Evolutionary conservation across 2,113 vertebrate species (phyloP).

Genomic region (Ciconia stormi): DNA sequence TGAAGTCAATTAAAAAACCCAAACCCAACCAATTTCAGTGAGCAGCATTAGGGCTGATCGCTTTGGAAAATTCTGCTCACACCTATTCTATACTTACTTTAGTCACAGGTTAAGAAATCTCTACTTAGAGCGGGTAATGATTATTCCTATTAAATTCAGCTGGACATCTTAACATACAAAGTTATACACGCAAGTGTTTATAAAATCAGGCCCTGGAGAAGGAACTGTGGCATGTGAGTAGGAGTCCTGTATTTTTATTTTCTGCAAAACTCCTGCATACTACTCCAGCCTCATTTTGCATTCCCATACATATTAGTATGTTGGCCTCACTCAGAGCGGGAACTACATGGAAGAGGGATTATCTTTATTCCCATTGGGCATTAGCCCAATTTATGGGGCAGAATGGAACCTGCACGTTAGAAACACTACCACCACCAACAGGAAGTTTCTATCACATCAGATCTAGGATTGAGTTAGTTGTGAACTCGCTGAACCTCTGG

Average conservation of each 20-base stretch:
- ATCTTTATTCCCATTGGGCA: neutral
- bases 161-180: neutral
- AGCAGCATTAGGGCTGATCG: neutral
- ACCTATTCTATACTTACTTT: neutral
- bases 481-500: neutral
- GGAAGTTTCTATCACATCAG: neutral
- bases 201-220: neutral
- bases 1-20: neutral
- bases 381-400: neutral
- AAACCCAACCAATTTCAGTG: neutral
- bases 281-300: neutral
- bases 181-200: neutral
- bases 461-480: neutral
- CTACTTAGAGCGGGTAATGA: fast-evolving
- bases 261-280: neutral
- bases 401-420: neutral
- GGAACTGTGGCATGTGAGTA: neutral
- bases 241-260: neutral
- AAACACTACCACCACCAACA: neutral
- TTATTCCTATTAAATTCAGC: neutral
- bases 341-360: neutral
- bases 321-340: neutral
- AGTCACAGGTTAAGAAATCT: neutral
- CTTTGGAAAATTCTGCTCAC: neutral
- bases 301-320: neutral